Conservation (phyloP, 2,113 vertebrate genomes). For the Laticauda colubrina region DNA sequence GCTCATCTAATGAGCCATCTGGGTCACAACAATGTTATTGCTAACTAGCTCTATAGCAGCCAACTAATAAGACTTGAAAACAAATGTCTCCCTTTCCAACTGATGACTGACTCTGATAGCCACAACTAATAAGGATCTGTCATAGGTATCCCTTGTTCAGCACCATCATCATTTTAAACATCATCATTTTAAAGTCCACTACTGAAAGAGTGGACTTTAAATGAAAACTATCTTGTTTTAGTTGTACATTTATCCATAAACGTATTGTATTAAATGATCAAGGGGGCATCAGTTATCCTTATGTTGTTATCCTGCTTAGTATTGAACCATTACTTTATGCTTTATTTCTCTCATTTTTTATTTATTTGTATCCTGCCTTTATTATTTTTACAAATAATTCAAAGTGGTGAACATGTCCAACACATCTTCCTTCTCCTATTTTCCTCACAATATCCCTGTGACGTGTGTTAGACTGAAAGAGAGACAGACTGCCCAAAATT, state of each 20-base stretch:
- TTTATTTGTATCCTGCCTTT: neutral
- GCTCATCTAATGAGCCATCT: neutral
- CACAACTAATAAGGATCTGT: neutral
- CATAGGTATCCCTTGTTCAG: neutral
- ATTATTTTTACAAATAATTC: neutral
- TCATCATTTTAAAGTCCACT: neutral
- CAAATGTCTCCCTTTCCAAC: neutral
- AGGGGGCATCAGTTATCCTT: neutral
- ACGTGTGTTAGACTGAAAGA: neutral
- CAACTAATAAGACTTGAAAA: neutral
- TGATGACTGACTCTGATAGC: neutral
- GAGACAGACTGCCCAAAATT: neutral
- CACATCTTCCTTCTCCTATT: neutral
- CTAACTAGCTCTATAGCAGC: neutral
- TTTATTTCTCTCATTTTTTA: neutral
- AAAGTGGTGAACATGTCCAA: neutral
- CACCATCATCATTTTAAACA: neutral
- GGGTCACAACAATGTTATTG: neutral
- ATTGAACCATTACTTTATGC: neutral
- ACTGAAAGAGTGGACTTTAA: neutral
- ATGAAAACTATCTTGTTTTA: neutral
- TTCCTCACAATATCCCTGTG: neutral
- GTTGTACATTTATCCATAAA: neutral
- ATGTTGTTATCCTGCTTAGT: neutral
- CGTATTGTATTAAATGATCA: neutral